These are phyloP conservation scores for Phalera bucephala DNA, from an alignment of 2,888 invertebrate species.

Conservation along the genomic window DNA sequence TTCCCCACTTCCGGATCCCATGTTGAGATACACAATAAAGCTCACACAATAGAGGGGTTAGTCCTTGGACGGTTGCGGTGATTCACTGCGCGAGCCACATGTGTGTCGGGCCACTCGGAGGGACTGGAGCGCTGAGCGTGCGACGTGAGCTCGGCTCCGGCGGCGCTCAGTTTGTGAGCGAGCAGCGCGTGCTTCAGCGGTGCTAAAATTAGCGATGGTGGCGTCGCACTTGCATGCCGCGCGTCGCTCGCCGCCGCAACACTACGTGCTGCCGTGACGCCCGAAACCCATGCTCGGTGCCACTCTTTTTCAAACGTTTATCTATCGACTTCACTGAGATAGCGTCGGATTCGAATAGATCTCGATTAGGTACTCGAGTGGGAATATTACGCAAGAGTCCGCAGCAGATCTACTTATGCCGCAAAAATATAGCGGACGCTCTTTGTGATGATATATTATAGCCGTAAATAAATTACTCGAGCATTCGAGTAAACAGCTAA, in stretches of 20 bases:
- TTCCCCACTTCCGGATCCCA: constrained; percentile 56
- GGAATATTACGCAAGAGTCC: not conserved
- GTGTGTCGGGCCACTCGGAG: constrained; percentile 9
- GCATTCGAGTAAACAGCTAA: too few species aligned
- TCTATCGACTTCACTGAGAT: constrained; percentile 16
- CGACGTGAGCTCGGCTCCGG: constrained; percentile 59
- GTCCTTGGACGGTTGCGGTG: constrained; percentile 25
- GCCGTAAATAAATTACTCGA: too few species aligned
- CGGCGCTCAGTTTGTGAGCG: constrained; percentile 44
- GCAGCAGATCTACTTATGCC: not conserved
- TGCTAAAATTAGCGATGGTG: constrained; percentile 67
- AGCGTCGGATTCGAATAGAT: constrained; percentile 6
- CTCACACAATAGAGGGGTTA: constrained; percentile 31
- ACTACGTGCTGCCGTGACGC: constrained; percentile 14
- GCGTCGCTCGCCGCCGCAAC: constrained; percentile 18
- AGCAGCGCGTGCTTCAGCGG: constrained; percentile 40
- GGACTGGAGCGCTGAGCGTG: constrained; percentile 7
- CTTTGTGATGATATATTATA: not conserved
- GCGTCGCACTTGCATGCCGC: constrained; percentile 32
- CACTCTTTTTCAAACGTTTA: constrained; percentile 18
- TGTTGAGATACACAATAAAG: constrained; percentile 44
- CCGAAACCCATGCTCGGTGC: constrained; percentile 16
- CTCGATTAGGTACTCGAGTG: not conserved
- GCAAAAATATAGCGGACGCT: not conserved
- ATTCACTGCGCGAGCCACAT: constrained; percentile 34